Evolutionary conservation across 1,140 invertebrate genomes (phyloP).

Genomic region (Hypsibius dujardini): DNA sequence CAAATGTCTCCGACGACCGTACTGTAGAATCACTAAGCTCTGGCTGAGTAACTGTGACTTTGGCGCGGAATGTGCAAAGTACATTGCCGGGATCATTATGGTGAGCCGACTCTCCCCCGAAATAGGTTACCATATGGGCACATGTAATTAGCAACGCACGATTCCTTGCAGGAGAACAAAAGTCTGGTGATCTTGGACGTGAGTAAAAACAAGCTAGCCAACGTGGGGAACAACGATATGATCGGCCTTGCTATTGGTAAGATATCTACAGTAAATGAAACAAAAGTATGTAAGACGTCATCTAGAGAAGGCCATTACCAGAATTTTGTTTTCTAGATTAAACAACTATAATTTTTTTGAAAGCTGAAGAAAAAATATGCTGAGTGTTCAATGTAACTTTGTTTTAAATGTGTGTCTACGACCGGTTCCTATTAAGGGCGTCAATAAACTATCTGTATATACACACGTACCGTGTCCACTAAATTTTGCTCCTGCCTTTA

Average conservation of each 20-base stretch:
- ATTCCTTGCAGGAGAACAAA: slow-evolving; percentile 1
- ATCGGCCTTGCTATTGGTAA: neutral
- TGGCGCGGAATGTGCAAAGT: neutral
- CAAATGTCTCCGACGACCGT: neutral
- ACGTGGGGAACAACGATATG: slow-evolving; percentile 5
- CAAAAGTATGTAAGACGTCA: neutral
- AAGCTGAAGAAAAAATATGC: too few species aligned
- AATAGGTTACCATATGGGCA: neutral
- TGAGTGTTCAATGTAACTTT: too few species aligned
- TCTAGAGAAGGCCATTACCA: neutral
- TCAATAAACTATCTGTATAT: too few species aligned
- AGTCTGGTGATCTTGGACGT: neutral
- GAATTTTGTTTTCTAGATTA: neutral
- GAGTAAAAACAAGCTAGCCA: neutral
- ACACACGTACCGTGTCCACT: too few species aligned
- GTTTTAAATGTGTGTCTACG: too few species aligned
- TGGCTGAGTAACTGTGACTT: neutral
- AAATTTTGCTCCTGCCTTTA: too few species aligned
- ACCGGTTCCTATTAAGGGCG: too few species aligned
- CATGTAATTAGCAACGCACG: neutral
- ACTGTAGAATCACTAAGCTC: neutral
- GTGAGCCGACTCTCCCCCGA: neutral
- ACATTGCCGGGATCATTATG: neutral
- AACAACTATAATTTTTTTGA: too few species aligned
- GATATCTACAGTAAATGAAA: neutral